Base-by-base conservation (phyloP, 1,140 invertebrate species). In the Babylonia areolata region DNA sequence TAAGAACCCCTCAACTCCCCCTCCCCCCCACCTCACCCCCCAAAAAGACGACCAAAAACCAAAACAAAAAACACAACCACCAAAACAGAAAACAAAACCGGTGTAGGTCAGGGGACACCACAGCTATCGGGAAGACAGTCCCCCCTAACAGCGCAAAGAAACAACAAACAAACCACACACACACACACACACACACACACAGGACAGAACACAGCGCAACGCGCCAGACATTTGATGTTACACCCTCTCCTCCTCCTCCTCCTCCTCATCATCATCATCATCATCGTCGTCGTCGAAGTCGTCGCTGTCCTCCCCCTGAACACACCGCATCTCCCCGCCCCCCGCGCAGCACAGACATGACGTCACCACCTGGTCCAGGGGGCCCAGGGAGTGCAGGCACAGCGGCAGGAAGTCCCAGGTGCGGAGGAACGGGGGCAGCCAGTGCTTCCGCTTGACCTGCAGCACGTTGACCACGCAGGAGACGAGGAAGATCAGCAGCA, bases 371-470 rank as follows among this genome's bases (percentile, higher is more conserved):
- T 79, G 71, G 75, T 93, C 92, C 69, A 87, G 75, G n/a, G 92
- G 89, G 58, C 81, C 84, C 54, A 93, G 77, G 20, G 92, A 92
- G 42, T 89, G 88, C 54, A 90, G 73, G 77, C 88, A 90, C 39
- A 77, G 73, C 28, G 93, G 93, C 23, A 93, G 88, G 84, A 91
- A 93, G 77, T 92, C 88, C 93, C 93, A 93, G 33, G 86, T 90
- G 33, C 84, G 88, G 75, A 93, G 85, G 40, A 89, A 86, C n/a
- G 28, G 58, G 9, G 92, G 93, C 58, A 93, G 88, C 51, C 71
- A 78, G 15, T 84, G 64, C 0, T 90, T 91, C 17, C 86, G 69
- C 82, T 91, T 92, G 28, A 85, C 85, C 83, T 93, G 93, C 3
- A 92, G 64, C 15, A 92, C 80, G 81, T 93, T 93, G 28, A 94